Percentiles rank a stretch among this genome's conserved stretches.
phyloP scores from a whole-genome alignment of 2,113 vertebrate species.

The Toxotes chatareus region DNA sequence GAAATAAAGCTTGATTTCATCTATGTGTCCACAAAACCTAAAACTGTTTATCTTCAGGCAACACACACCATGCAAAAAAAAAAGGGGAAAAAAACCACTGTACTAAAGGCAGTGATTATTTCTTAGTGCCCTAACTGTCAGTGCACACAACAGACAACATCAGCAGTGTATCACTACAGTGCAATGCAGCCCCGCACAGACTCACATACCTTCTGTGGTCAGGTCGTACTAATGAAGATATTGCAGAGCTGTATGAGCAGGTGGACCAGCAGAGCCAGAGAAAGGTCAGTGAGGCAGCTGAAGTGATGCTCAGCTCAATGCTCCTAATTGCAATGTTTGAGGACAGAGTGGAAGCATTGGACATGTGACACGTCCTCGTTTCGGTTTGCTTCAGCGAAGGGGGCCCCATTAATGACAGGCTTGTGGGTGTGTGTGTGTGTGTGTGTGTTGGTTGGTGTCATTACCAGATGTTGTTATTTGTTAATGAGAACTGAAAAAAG shows the following conservation, averaged over 20 bases:
- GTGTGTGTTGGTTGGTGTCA: slow-evolving; percentile 32
- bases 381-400: slow-evolving; percentile 32
- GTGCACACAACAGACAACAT: not conserved
- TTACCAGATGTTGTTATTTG: slow-evolving; percentile 55
- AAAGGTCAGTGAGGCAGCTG: slow-evolving; percentile 67
- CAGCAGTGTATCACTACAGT: not conserved
- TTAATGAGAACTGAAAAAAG: slow-evolving; percentile 47
- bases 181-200: not conserved
- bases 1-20: not conserved
- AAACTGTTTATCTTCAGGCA: not conserved
- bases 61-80: not conserved
- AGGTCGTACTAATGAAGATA: slow-evolving; percentile 57
- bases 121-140: not conserved
- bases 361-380: slow-evolving; percentile 43
- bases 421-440: slow-evolving; percentile 17
- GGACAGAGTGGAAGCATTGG: slow-evolving; percentile 33
- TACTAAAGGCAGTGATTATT: slow-evolving; percentile 7
- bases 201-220: not conserved
- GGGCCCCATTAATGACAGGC: slow-evolving; percentile 33
- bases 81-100: not conserved
- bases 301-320: slow-evolving; percentile 62
- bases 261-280: slow-evolving; percentile 18
- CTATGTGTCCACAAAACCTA: not conserved
- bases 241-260: slow-evolving; percentile 26
- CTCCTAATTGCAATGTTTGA: slow-evolving; percentile 65